Evolutionary conservation across 2,113 vertebrate species (phyloP), one percentile per base, ranked within the genome.

Genomic region (Penelope pileata): DNA sequence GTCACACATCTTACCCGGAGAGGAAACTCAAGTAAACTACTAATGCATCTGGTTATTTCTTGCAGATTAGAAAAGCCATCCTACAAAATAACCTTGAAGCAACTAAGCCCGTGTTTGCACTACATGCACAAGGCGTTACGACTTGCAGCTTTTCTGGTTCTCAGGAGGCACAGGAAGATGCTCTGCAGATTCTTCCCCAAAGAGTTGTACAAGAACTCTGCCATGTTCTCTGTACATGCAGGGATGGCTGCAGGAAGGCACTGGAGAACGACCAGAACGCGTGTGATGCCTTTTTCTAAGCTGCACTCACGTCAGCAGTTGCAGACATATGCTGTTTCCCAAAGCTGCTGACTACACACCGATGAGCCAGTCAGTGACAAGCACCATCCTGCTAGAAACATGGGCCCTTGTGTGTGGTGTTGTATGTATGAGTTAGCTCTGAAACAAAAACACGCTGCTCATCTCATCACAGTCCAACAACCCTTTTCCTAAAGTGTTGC

Each of bases 41-140:
- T 76, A 50, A 50, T 1, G 4, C 54, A 86, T 16, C 66, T 72
- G 43, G 3, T 54, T 47, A 59, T 78, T 75, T 47, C 66, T 32
- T 54, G 43, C n/a, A 62, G 70, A 66, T 88, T 17, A 60, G 27
- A 70, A 54, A 29, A 86, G 59, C 72, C 36, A 88, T 19, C 14
- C 45, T 58, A 74, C 64, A 74, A 43, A 36, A 77, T 36, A 75
- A 63, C 73, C 38, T 11, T 13, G 50, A 54, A 84, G 32, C 32
- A 74, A 5, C 36, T 16, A 48, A 50, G 59, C 26, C 60, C 26
- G 23, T 0, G 0, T 0, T 56, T 34, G 72, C 63, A 63, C 47
- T 45, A 26, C 12, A 38, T 7, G 27, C 17, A 48, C 16, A 16
- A 3, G 7, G 54, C 19, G 56, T 11, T 24, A 32, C 56, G 36